Evolutionary conservation across 2,797 vertebrate species (phyloP).

Genomic region (Centroberyx gerrardi): DNA sequence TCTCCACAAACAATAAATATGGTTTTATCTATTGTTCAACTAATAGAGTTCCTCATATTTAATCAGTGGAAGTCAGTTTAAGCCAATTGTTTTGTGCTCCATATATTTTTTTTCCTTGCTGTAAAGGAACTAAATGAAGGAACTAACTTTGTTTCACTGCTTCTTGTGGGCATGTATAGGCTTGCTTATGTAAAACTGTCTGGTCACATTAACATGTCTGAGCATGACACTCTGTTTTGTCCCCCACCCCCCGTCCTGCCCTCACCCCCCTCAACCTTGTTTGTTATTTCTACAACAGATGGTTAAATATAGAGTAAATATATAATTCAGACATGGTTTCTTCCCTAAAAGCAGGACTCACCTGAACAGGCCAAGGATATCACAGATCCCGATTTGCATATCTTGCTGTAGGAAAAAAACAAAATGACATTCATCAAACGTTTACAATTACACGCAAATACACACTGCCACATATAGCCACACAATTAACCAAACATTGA

Average conservation of each 20-base stretch:
- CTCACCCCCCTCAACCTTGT: background rate
- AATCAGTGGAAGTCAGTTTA: background rate
- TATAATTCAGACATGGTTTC: background rate
- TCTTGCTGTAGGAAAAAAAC: conserved; percentile 55
- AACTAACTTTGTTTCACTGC: background rate
- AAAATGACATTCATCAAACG: background rate
- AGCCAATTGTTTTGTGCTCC: background rate
- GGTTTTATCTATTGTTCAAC: too few species aligned
- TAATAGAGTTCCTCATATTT: background rate
- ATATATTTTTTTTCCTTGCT: background rate
- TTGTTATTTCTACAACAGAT: too few species aligned
- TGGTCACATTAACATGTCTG: background rate
- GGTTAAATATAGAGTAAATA: too few species aligned
- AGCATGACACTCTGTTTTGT: background rate
- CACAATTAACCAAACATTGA: conserved; percentile 1
- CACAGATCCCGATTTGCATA: conserved; percentile 83
- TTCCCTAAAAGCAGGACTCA: conserved; percentile 73
- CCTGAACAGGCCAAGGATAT: conserved; percentile 90
- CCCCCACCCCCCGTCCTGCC: too few species aligned
- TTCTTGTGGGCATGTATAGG: background rate
- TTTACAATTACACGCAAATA: background rate
- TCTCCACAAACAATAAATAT: too few species aligned
- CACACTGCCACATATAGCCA: background rate
- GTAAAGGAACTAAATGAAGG: background rate
- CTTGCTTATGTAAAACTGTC: conserved; percentile 37